These are phyloP conservation scores for Philonicus albiceps DNA, from an alignment of 2,888 invertebrate species.

Conservation along the genomic window DNA sequence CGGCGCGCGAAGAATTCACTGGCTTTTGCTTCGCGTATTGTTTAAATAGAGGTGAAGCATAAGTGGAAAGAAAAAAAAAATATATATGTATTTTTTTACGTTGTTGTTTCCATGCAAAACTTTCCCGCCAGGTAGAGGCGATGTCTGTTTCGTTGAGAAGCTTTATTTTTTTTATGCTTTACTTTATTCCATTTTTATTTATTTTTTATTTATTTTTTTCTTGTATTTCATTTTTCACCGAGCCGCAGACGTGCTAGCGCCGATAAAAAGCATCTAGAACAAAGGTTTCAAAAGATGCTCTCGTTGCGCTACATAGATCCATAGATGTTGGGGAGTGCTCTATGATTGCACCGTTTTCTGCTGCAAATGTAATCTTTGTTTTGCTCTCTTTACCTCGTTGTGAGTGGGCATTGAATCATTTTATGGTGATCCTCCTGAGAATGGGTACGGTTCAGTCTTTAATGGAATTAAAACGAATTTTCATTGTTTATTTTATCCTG, in stretches of 20 bases:
- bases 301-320: not conserved
- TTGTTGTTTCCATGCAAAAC: conserved; percentile 16
- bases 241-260: conserved; percentile 10
- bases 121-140: conserved; percentile 17
- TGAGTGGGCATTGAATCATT: not conserved
- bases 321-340: not conserved
- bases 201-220: not conserved
- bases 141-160: not conserved
- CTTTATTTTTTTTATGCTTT: not conserved
- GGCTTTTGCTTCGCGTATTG: not conserved
- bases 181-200: not conserved
- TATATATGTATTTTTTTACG: not conserved
- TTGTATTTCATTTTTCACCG: not conserved
- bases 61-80: not conserved
- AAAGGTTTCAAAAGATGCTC: conserved; percentile 10
- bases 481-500: not conserved
- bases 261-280: conserved; percentile 3
- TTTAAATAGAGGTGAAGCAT: not conserved
- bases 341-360: not conserved
- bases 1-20: not conserved
- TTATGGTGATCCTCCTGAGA: not conserved
- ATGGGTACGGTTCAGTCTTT: not conserved
- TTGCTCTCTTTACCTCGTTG: not conserved
- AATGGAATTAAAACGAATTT: not conserved
- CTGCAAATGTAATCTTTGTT: not conserved